Conservation (phyloP, 2,888 invertebrate genomes). For the Oxytorus armatus region DNA sequence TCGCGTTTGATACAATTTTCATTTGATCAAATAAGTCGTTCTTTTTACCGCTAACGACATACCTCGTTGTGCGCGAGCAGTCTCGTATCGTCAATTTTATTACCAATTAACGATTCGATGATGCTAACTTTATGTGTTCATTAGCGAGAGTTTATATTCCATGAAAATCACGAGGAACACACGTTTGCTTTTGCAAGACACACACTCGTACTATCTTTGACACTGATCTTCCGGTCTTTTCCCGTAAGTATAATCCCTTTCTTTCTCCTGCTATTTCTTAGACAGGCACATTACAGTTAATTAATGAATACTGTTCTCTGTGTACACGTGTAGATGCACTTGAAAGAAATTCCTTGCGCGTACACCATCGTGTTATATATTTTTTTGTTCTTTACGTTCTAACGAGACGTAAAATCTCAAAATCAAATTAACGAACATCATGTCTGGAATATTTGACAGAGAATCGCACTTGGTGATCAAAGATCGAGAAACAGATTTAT, state of each 20-base stretch:
- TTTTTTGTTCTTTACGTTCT: neutral
- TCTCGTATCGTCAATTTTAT: neutral
- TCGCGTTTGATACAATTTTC: neutral
- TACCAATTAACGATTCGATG: conserved; percentile 37
- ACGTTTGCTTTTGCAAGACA: conserved; percentile 20
- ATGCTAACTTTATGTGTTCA: conserved; percentile 17
- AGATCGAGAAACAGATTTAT: too few species aligned
- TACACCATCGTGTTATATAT: conserved; percentile 8
- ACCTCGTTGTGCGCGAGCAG: neutral
- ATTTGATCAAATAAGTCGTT: neutral
- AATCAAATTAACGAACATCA: conserved; percentile 4
- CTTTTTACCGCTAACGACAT: conserved; percentile 1
- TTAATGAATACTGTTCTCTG: conserved; percentile 52
- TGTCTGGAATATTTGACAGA: neutral
- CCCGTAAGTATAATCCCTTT: conserved; percentile 1
- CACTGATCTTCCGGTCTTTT: conserved; percentile 51
- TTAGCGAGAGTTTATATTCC: conserved; percentile 25
- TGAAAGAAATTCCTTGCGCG: conserved; percentile 44
- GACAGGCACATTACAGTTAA: conserved; percentile 29
- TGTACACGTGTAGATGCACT: conserved; percentile 8
- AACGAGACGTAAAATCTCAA: conserved; percentile 38
- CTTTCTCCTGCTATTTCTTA: conserved; percentile 18
- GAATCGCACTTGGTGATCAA: neutral
- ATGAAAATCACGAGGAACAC: conserved; percentile 34
- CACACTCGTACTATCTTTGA: conserved; percentile 44